phyloP scores from a whole-genome alignment of 2,888 invertebrate species.

The Melipona bicolor region DNA sequence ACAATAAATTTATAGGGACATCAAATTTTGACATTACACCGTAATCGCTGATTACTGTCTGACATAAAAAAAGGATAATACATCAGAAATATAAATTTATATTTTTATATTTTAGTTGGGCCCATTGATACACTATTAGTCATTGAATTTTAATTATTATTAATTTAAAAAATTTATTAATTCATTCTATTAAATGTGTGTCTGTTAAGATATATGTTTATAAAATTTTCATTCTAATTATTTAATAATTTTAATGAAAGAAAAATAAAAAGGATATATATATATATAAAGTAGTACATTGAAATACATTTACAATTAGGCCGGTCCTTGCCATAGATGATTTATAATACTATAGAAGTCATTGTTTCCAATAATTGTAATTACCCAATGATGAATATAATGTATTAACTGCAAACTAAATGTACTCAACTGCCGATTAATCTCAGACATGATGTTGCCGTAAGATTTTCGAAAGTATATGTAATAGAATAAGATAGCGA shows the following conservation, averaged over 20 bases:
- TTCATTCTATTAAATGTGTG: background rate
- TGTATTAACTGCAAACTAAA: slow-evolving; percentile 65
- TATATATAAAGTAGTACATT: slow-evolving; percentile 25
- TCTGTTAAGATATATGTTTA: slow-evolving; percentile 16
- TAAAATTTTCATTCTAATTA: slow-evolving; percentile 14
- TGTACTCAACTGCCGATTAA: slow-evolving; percentile 63
- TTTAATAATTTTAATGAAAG: slow-evolving; percentile 13
- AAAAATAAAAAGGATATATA: background rate
- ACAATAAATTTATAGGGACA: slow-evolving; percentile 44
- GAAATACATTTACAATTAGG: slow-evolving; percentile 63
- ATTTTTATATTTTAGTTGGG: slow-evolving; percentile 36
- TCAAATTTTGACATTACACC: slow-evolving; percentile 43
- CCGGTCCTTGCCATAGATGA: slow-evolving; percentile 75
- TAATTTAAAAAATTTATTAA: background rate
- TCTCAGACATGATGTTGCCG: slow-evolving; percentile 36
- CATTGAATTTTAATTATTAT: slow-evolving; percentile 14
- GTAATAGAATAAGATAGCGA: slow-evolving; percentile 56
- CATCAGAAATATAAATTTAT: slow-evolving; percentile 27
- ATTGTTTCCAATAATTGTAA: slow-evolving; percentile 60
- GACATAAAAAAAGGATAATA: slow-evolving; percentile 24
- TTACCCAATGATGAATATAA: slow-evolving; percentile 44
- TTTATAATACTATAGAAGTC: slow-evolving; percentile 53
- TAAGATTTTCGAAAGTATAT: slow-evolving; percentile 62
- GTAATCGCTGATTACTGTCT: slow-evolving; percentile 18
- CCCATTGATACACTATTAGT: slow-evolving; percentile 23